These are phyloP conservation scores for Triops cancriformis DNA, from an alignment of 1,140 invertebrate species.

Conservation along the genomic window DNA sequence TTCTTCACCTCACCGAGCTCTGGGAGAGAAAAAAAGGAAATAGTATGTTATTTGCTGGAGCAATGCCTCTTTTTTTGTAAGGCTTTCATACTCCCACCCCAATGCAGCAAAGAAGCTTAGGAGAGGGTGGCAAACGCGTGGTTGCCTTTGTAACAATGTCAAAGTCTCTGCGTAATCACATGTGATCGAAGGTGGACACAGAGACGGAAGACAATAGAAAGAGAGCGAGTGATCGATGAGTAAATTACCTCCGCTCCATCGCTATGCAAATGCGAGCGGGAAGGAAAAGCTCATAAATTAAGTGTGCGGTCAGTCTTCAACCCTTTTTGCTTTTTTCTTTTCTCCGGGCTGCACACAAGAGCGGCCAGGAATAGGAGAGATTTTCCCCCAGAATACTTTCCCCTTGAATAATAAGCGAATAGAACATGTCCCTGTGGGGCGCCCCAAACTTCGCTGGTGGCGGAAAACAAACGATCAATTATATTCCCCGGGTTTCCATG, in stretches of 20 bases:
- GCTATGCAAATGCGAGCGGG: not conserved
- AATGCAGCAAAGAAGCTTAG: not conserved
- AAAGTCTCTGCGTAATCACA: not conserved
- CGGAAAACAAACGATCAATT: not conserved
- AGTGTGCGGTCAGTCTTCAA: not conserved
- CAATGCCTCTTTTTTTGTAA: too few species aligned
- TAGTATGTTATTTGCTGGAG: too few species aligned
- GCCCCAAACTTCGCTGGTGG: not conserved
- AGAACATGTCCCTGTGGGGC: too few species aligned
- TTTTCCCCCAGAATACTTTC: not conserved
- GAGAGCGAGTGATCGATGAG: not conserved
- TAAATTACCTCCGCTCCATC: not conserved
- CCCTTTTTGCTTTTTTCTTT: not conserved
- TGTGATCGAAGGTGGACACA: not conserved
- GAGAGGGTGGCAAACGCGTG: not conserved
- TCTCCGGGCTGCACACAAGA: not conserved
- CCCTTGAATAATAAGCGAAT: too few species aligned
- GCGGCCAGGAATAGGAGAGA: not conserved
- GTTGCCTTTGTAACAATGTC: not conserved
- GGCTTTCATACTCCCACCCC: too few species aligned
- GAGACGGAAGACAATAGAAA: not conserved
- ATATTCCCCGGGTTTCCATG: not conserved
- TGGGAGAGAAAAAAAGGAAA: too few species aligned
- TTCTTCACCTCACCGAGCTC: too few species aligned
- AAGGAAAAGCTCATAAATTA: not conserved